Evolutionary conservation across 2,797 vertebrate genomes (phyloP), one percentile per base, ranked within the genome.

Genomic region (Menidia menidia): DNA sequence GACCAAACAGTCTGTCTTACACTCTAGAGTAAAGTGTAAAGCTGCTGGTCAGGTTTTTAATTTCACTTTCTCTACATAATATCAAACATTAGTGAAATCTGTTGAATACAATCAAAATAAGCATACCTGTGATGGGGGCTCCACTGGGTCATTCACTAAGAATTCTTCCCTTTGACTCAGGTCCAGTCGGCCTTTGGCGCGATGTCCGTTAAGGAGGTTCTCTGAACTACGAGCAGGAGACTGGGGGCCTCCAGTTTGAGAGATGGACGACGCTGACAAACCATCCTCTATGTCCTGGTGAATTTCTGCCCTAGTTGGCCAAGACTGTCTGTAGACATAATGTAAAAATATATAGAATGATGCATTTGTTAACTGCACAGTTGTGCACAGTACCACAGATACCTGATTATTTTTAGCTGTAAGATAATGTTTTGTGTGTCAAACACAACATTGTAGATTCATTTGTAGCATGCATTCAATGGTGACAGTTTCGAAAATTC

Each of bases 231-330:
- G 96, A 45, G 97, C 97, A 0, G 97, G 96, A 0, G 96, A 93
- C 91, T 96, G 97, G 1, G 97, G 95, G 57, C 96, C 96, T 0
- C 96, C 88, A 0, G 94, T 82, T 0, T 99, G 97, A 30, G 96
- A 96, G 78, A 99, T 94, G 61, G 98, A 96, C 3, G 97, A 95
- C 7, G 97, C 93, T 0, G 97, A 97, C 63, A 99, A 91, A 78
- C 97, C 97, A 77, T 98, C 97, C 84, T 98, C 97, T 3, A 99
- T 96, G 85, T 99, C 97, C 77, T 99, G 97, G 41, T 98, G 96
- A 53, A 99, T 96, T 53, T 98, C 97, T 0, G 96, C 94, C 82
- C 96, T 96, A 42, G 96, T 98, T 0, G 97, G 98, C 98, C 98
- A 99, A 0, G 98, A 99, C 56, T 99, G 98, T 93, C 98, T 99